Conservation (phyloP, 1,140 invertebrate species). For the Heliothis subflexa region DNA sequence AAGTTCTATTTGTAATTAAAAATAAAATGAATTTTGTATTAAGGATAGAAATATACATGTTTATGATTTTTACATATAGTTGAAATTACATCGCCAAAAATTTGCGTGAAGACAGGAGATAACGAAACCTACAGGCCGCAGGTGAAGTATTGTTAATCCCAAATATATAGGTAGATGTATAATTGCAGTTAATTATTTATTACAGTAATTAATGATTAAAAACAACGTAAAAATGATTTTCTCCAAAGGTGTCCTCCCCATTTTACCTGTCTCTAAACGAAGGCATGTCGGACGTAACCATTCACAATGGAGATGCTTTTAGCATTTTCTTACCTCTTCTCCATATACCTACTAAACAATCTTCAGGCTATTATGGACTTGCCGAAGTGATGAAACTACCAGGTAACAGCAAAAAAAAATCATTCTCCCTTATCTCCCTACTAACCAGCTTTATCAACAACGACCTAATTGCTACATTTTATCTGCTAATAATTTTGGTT, state of each 20-base stretch:
- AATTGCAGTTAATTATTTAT: neutral
- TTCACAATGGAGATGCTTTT: slow-evolving; percentile 85
- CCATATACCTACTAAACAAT: slow-evolving; percentile 87
- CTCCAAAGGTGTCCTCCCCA: slow-evolving; percentile 83
- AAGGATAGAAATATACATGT: too few relatives aligned
- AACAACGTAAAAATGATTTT: slow-evolving; percentile 32
- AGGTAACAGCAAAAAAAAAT: slow-evolving; percentile 58
- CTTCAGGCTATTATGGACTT: slow-evolving; percentile 84
- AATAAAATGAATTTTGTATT: neutral
- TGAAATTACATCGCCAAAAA: slow-evolving; percentile 88
- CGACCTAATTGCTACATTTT: too few relatives aligned
- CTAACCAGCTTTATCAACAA: too few relatives aligned
- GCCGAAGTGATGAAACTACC: slow-evolving; percentile 83
- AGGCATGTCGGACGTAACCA: slow-evolving; percentile 86
- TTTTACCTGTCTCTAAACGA: slow-evolving; percentile 88
- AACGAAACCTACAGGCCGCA: slow-evolving; percentile 88
- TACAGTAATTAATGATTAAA: too few relatives aligned
- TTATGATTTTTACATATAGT: slow-evolving; percentile 79
- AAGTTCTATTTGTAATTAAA: slow-evolving; percentile 46
- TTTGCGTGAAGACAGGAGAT: slow-evolving; percentile 85
- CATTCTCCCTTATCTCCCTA: neutral
- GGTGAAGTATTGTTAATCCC: slow-evolving; percentile 68
- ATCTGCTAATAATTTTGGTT: too few relatives aligned
- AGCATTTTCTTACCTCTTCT: slow-evolving; percentile 84
- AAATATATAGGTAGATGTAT: too few relatives aligned